Evolutionary conservation across 2,888 invertebrate genomes (phyloP).

Genomic region (Podabrus alpinus): DNA sequence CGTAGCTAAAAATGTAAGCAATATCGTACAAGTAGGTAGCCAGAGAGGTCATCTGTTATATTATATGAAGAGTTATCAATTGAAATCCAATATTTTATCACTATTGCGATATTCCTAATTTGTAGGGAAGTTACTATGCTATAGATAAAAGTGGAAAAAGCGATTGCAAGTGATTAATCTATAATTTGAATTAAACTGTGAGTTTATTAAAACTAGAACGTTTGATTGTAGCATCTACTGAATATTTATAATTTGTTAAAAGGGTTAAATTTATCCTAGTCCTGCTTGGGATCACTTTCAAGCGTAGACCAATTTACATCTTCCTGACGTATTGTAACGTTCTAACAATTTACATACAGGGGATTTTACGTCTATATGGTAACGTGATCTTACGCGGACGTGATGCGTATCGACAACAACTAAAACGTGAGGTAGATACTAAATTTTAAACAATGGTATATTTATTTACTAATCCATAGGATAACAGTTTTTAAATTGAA

Average conservation of each 20-base stretch:
- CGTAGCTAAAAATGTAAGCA: too few species aligned
- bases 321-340: slow-evolving; percentile 27
- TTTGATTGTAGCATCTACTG: slow-evolving; percentile 19
- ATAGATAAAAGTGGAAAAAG: not conserved
- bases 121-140: not conserved
- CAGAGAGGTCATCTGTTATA: too few species aligned
- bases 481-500: slow-evolving; percentile 17
- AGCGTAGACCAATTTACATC: slow-evolving; percentile 20
- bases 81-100: too few species aligned
- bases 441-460: slow-evolving; percentile 9
- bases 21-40: too few species aligned
- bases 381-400: slow-evolving; percentile 30
- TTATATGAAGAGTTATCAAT: too few species aligned
- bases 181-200: slow-evolving; percentile 16
- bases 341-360: slow-evolving; percentile 29
- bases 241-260: slow-evolving; percentile 26
- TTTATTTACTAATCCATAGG: slow-evolving; percentile 13
- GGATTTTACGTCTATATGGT: slow-evolving; percentile 30
- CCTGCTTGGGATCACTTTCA: slow-evolving; percentile 21
- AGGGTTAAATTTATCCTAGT: slow-evolving; percentile 23
- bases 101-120: too few species aligned
- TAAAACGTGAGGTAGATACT: slow-evolving; percentile 18
- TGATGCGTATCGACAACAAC: slow-evolving; percentile 29
- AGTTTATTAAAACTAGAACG: slow-evolving; percentile 12
- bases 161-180: not conserved